A percentile compares a stretch with the other conserved stretches of the same genome.
phyloP scores from a whole-genome alignment of 2,797 vertebrate species.

The Nyctalus aviator region DNA sequence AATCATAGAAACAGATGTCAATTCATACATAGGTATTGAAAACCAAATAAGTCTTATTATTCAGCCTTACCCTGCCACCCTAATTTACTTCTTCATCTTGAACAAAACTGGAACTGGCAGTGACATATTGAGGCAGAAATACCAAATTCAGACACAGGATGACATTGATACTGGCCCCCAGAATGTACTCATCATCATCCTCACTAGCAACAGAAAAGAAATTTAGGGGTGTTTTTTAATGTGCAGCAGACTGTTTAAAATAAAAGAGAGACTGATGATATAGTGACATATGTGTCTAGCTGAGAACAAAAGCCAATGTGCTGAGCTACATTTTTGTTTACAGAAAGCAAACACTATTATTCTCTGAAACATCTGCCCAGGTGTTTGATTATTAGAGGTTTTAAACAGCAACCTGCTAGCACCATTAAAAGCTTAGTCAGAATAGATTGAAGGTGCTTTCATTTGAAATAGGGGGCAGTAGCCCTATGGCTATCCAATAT shows the following conservation, averaged over 20 bases:
- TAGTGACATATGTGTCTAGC: not conserved
- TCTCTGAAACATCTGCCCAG: constrained; percentile 46
- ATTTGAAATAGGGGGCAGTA: constrained; percentile 24
- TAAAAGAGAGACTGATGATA: constrained; percentile 22
- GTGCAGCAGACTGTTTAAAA: constrained; percentile 2
- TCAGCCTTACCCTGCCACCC: not conserved
- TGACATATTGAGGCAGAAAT: not conserved
- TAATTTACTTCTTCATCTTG: not conserved
- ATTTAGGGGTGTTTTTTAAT: constrained; percentile 41
- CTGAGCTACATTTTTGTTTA: constrained; percentile 39
- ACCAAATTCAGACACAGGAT: not conserved
- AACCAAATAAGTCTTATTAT: not conserved
- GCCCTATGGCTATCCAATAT: not conserved
- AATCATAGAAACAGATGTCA: not conserved
- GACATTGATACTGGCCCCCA: not conserved
- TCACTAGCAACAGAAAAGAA: constrained; percentile 48
- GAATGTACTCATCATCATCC: not conserved
- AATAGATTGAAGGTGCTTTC: constrained; percentile 6
- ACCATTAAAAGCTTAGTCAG: constrained; percentile 46
- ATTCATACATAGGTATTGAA: not conserved
- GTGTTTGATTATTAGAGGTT: constrained; percentile 58
- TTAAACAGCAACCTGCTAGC: constrained; percentile 42
- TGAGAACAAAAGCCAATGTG: constrained; percentile 50
- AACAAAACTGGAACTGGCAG: not conserved
- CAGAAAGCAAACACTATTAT: constrained; percentile 43